Evolutionary conservation across 2,113 vertebrate species (phyloP).

Genomic region (Cheilinus undulatus): DNA sequence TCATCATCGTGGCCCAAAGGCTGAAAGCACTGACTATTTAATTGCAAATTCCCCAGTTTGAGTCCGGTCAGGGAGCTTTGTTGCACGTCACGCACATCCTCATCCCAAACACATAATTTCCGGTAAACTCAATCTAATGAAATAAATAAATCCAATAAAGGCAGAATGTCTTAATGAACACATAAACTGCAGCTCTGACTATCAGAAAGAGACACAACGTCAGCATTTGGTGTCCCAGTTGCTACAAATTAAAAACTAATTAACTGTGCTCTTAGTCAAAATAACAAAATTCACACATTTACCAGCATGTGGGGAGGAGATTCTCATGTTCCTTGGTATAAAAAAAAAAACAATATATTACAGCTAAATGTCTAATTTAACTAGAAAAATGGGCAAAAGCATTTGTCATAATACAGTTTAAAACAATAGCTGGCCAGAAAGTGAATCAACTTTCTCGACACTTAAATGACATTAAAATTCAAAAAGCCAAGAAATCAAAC

Average conservation of each 20-base stretch:
- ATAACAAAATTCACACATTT: neutral
- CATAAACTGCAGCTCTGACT: neutral
- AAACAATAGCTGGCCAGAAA: too few relatives aligned
- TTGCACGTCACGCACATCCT: neutral
- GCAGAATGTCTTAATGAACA: conserved; percentile 12
- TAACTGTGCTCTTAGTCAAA: neutral
- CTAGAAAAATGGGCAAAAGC: too few relatives aligned
- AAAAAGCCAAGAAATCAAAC: too few relatives aligned
- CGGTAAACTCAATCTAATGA: too few relatives aligned
- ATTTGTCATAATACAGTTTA: too few relatives aligned
- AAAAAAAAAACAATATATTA: neutral
- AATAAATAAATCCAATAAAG: conserved; percentile 42
- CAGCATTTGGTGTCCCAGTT: neutral
- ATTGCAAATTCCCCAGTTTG: neutral
- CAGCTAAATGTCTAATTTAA: too few relatives aligned
- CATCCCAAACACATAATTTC: conserved; percentile 23
- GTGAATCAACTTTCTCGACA: too few relatives aligned
- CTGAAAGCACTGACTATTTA: neutral
- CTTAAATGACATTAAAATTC: too few relatives aligned
- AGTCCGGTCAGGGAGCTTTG: neutral
- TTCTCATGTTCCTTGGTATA: neutral
- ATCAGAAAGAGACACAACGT: neutral
- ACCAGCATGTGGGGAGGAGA: neutral
- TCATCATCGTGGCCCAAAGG: neutral
- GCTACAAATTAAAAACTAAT: neutral